Evolutionary conservation across 2,113 vertebrate genomes (phyloP).

Genomic region (Dendrocopos noguchii): DNA sequence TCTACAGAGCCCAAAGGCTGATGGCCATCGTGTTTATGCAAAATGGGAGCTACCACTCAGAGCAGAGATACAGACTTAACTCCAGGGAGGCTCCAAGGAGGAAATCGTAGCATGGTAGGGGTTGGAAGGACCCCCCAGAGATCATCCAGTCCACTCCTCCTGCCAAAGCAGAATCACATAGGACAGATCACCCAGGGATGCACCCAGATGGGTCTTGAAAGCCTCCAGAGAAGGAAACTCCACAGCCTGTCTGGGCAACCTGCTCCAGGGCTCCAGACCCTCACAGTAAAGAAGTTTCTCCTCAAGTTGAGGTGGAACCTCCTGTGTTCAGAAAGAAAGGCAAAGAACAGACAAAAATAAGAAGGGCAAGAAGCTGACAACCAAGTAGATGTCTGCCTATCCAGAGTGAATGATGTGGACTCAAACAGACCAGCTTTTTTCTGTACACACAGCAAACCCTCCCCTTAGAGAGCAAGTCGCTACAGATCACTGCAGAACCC

Average conservation of each 20-base stretch:
- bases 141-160: too few species aligned
- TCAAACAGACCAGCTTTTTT: background rate
- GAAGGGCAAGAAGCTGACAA: background rate
- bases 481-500: background rate
- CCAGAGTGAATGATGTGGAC: fast-evolving
- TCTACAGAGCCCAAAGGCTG: background rate
- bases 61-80: background rate
- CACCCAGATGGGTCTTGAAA: too few species aligned
- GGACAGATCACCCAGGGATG: too few species aligned
- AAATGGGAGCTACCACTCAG: fast-evolving
- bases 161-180: too few species aligned
- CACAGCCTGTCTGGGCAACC: too few species aligned
- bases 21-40: fast-evolving
- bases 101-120: background rate
- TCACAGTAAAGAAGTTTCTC: too few species aligned
- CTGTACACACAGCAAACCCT: background rate
- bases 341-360: background rate
- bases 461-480: background rate
- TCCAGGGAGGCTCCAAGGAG: background rate
- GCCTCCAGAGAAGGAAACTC: too few species aligned
- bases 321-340: background rate
- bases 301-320: background rate
- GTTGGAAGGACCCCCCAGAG: too few species aligned
- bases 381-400: fast-evolving
- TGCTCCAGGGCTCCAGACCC: too few species aligned